These are phyloP conservation scores for Euleptes europaea DNA, from an alignment of 2,113 vertebrate genomes.

Conservation along the genomic window DNA sequence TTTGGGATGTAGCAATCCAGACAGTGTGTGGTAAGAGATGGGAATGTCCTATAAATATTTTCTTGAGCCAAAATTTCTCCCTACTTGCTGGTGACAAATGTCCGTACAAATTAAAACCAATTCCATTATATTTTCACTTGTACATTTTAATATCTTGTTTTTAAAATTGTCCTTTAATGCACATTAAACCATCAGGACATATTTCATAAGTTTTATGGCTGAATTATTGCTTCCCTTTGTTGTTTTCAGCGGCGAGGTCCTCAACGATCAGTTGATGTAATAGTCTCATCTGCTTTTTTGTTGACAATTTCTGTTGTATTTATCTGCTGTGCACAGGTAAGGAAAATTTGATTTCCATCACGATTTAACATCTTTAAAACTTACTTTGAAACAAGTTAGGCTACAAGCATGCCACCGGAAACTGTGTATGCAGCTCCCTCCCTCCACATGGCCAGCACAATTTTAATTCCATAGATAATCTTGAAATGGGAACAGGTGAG, in stretches of 20 bases:
- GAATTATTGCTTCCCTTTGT: not conserved
- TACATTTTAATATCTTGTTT: no score
- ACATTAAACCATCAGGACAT: no score
- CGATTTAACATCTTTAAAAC: not conserved
- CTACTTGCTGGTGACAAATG: not conserved
- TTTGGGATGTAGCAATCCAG: not conserved
- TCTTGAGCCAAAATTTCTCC: not conserved
- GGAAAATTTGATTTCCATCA: conserved; percentile 34
- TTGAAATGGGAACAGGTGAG: not conserved
- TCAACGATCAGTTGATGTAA: conserved; percentile 96
- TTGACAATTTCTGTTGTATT: conserved; percentile 96
- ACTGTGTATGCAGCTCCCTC: not conserved
- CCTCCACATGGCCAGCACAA: not conserved
- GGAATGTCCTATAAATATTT: not conserved
- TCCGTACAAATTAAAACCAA: not conserved
- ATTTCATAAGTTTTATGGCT: no score
- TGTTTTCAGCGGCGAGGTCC: conserved; percentile 90
- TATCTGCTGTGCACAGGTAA: conserved; percentile 99
- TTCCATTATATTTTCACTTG: no score
- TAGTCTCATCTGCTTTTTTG: conserved; percentile 96
- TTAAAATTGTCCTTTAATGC: no score
- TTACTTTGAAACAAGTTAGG: not conserved
- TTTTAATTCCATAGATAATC: not conserved
- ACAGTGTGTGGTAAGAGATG: not conserved
- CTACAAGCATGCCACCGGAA: not conserved